Percentiles rank a stretch among this genome's conserved stretches.
Evolutionary conservation across 1,140 invertebrate species (phyloP).

Genomic region (Neotoxoptera formosana): DNA sequence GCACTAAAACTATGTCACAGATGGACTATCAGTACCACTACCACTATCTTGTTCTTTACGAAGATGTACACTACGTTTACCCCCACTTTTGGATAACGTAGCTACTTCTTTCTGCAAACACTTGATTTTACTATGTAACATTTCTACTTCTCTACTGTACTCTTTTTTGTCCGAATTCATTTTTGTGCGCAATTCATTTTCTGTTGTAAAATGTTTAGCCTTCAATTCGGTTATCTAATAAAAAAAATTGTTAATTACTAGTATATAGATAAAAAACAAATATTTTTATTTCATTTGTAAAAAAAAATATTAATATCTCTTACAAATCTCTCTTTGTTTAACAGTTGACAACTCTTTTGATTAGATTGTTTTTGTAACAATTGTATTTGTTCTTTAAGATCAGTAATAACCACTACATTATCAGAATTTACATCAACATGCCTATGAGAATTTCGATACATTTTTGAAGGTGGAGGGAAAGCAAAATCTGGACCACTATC

Average conservation of each 20-base stretch:
- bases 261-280: background rate
- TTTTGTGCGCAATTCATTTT: constrained; percentile 84
- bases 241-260: constrained; percentile 55
- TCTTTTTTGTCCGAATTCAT: constrained; percentile 83
- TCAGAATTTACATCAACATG: constrained; percentile 84
- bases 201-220: constrained; percentile 87
- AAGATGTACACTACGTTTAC: constrained; percentile 68
- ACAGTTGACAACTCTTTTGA: constrained; percentile 84
- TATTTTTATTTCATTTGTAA: background rate
- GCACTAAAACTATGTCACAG: constrained; percentile 59
- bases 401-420: constrained; percentile 92
- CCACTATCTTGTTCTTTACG: constrained; percentile 66
- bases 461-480: constrained; percentile 62
- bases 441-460: constrained; percentile 61
- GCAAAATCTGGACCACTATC: constrained; percentile 48
- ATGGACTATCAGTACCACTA: constrained; percentile 78
- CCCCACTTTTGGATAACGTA: constrained; percentile 79
- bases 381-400: constrained; percentile 91
- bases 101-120: constrained; percentile 83
- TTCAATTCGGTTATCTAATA: constrained; percentile 90
- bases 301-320: constrained; percentile 59
- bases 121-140: constrained; percentile 80
- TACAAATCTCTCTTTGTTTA: constrained; percentile 92
- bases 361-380: constrained; percentile 87
- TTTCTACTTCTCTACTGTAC: constrained; percentile 80